Evolutionary conservation across 2,113 vertebrate species (phyloP).

Genomic region (Hemichromis elongatus): DNA sequence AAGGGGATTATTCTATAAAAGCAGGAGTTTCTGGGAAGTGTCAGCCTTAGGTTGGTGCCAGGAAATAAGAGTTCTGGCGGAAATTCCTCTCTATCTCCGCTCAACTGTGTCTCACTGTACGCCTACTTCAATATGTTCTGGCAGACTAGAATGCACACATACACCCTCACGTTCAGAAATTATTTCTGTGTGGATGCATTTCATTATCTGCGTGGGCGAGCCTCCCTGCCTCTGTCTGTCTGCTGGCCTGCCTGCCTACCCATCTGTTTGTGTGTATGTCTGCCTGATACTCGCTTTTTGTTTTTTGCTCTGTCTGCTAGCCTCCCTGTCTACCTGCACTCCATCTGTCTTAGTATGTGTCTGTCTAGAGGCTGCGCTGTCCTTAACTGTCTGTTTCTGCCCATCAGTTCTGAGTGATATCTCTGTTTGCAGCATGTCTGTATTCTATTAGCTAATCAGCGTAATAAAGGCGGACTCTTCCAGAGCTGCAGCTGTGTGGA

Average conservation of each 20-base stretch:
- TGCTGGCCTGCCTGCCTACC: constrained; percentile 12
- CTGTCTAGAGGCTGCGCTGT: constrained; percentile 25
- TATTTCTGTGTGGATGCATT: constrained; percentile 41
- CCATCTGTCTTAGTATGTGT: constrained; percentile 44
- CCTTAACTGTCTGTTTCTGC: constrained; percentile 50
- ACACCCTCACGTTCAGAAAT: constrained; percentile 26
- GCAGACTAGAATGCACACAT: constrained; percentile 21
- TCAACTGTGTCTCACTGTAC: constrained; percentile 43
- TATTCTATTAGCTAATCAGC: constrained; percentile 53
- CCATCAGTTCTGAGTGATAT: constrained; percentile 52
- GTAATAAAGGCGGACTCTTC: constrained; percentile 36
- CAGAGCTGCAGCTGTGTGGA: constrained; percentile 9
- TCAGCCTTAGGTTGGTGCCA: constrained; percentile 14
- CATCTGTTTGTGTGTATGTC: constrained; percentile 38
- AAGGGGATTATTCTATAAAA: constrained; percentile 2
- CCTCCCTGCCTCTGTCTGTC: constrained; percentile 4
- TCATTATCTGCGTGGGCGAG: constrained; percentile 41
- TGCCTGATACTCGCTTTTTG: constrained; percentile 6
- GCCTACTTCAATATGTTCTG: constrained; percentile 48
- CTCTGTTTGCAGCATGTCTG: constrained; percentile 51
- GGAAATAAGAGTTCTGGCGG: constrained; percentile 33
- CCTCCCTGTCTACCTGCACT: constrained; percentile 28
- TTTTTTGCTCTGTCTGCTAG: not conserved
- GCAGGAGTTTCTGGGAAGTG: constrained; percentile 10
- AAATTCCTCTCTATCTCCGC: constrained; percentile 24